A percentile compares a stretch with the other conserved stretches of the same genome.
Evolutionary conservation across 2,113 vertebrate genomes (phyloP).

Genomic region (Thalassoma bifasciatum): DNA sequence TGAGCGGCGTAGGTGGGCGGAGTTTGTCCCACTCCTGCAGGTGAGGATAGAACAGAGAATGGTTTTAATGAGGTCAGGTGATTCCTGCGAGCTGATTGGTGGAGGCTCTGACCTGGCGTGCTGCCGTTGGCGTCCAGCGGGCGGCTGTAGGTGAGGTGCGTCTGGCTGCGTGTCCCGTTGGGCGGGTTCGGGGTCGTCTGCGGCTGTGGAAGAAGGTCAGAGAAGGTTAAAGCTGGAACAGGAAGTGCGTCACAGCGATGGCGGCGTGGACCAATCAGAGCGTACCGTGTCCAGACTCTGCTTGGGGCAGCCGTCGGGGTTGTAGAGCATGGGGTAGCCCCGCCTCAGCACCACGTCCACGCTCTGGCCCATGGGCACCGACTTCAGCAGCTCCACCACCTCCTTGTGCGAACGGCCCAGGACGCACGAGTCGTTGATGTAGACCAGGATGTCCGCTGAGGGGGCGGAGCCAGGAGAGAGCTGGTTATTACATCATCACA

Average conservation of each 20-base stretch:
- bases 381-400: slow-evolving; percentile 85
- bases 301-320: slow-evolving; percentile 84
- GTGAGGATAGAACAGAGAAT: neutral
- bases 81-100: neutral
- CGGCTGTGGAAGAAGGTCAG: slow-evolving; percentile 29
- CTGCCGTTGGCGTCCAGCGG: slow-evolving; percentile 55
- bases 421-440: slow-evolving; percentile 82
- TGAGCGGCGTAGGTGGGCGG: slow-evolving; percentile 55
- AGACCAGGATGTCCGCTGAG: slow-evolving; percentile 84
- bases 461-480: neutral
- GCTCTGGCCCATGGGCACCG: slow-evolving; percentile 78
- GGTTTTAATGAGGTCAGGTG: no score
- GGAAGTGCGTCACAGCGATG: no score
- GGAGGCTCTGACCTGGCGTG: slow-evolving; percentile 52
- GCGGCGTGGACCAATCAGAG: no score
- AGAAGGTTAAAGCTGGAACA: no score
- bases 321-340: slow-evolving; percentile 81
- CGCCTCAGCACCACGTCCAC: slow-evolving; percentile 78
- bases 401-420: slow-evolving; percentile 84
- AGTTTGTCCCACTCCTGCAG: slow-evolving; percentile 50
- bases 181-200: slow-evolving; percentile 53
- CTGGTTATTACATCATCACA: neutral
- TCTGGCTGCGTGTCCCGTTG: slow-evolving; percentile 17
- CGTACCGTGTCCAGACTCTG: slow-evolving; percentile 70
- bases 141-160: slow-evolving; percentile 71